A percentile compares a stretch with the other conserved stretches of the same genome.
Evolutionary conservation across 2,888 invertebrate genomes (phyloP).

Genomic region (Thecocarcelia acutangulata): DNA sequence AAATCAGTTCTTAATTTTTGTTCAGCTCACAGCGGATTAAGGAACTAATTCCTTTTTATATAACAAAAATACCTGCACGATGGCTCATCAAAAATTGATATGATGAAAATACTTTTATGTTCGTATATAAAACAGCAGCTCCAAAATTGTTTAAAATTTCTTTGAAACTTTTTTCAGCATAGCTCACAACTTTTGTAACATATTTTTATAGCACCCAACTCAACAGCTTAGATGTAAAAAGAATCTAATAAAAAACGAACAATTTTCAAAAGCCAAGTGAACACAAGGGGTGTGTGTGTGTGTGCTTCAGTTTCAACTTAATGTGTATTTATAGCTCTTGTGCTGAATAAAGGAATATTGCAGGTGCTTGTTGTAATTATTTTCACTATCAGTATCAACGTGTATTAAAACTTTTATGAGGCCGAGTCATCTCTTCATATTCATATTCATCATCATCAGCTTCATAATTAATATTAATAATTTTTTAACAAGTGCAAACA

Average conservation of each 20-base stretch:
- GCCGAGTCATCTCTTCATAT: background rate
- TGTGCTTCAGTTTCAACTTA: conserved; percentile 5
- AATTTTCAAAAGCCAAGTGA: conserved; percentile 3
- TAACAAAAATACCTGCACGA: too few species aligned
- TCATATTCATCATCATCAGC: conserved; percentile 24
- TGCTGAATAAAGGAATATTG: conserved; percentile 4
- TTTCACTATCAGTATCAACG: conserved; percentile 9
- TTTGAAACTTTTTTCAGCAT: too few species aligned
- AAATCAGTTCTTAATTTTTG: too few species aligned
- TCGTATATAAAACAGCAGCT: too few species aligned
- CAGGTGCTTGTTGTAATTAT: conserved; percentile 9
- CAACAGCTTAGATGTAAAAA: background rate
- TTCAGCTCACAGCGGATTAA: too few species aligned
- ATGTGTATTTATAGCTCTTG: background rate
- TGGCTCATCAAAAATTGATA: too few species aligned
- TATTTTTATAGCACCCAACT: too few species aligned
- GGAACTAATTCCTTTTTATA: too few species aligned
- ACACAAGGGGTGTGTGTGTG: background rate
- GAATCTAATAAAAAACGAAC: background rate
- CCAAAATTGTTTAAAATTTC: too few species aligned
- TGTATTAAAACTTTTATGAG: background rate
- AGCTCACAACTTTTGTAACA: too few species aligned
- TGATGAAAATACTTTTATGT: too few species aligned
- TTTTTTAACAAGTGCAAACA: conserved; percentile 17
- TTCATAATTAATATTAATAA: conserved; percentile 39